Conservation (phyloP, 2,888 invertebrate species). For the Stenolophus ochropezus region DNA sequence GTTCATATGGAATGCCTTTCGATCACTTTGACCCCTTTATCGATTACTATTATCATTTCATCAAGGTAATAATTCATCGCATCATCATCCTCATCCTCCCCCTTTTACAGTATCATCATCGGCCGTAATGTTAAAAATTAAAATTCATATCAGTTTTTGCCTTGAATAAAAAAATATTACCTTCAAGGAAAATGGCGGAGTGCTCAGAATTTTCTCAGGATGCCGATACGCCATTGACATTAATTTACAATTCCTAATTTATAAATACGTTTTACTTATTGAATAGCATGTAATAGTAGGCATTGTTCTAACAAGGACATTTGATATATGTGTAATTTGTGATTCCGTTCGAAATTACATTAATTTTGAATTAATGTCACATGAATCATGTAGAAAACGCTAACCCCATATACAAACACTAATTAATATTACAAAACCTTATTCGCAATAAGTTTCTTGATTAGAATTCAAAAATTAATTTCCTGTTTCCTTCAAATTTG, state of each 20-base stretch:
- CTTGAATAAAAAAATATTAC: background rate
- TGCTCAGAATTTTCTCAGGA: slow-evolving; percentile 6
- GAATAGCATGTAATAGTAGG: slow-evolving; percentile 19
- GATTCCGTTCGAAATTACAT: slow-evolving; percentile 22
- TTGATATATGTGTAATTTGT: slow-evolving; percentile 37
- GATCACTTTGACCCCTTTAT: no score
- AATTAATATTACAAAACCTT: background rate
- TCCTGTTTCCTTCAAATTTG: background rate
- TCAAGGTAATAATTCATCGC: no score
- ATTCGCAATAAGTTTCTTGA: background rate
- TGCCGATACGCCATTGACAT: slow-evolving; percentile 10
- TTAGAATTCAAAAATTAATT: background rate
- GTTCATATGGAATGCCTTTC: no score
- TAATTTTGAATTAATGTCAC: slow-evolving; percentile 18
- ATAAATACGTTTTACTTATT: slow-evolving; percentile 9
- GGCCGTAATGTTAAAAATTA: no score
- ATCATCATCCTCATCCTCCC: no score
- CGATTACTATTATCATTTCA: no score
- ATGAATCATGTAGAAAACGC: background rate
- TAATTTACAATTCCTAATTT: slow-evolving; percentile 17
- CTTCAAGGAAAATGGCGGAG: background rate
- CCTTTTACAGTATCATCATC: no score
- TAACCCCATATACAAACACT: background rate
- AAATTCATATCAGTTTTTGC: background rate
- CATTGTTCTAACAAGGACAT: slow-evolving; percentile 25